These are phyloP conservation scores for Melanotaenia pygmaea DNA, from an alignment of 2,797 vertebrate genomes.

Conservation along the genomic window DNA sequence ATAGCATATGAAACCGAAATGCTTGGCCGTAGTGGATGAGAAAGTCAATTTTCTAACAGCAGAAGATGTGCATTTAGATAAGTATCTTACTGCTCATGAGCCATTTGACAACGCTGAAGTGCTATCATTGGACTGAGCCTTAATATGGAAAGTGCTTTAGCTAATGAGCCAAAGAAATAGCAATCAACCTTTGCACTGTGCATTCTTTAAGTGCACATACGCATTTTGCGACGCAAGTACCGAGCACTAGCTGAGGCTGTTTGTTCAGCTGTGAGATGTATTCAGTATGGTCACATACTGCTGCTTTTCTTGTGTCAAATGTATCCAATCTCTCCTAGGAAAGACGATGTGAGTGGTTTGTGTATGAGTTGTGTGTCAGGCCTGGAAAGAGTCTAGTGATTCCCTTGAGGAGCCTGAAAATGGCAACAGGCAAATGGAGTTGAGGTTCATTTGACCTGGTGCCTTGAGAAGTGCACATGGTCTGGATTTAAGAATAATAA, in stretches of 20 bases:
- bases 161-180: conserved; percentile 70
- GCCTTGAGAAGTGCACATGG: conserved; percentile 66
- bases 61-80: conserved; percentile 50
- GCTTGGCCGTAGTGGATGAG: conserved; percentile 20
- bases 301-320: conserved; percentile 69
- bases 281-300: conserved; percentile 55
- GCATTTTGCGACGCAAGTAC: conserved; percentile 11
- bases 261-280: conserved; percentile 71
- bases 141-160: conserved; percentile 61
- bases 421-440: conserved; percentile 66
- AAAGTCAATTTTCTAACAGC: conserved; percentile 45
- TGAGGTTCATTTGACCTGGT: conserved; percentile 76
- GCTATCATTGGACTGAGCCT: conserved; percentile 21
- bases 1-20: conserved; percentile 33
- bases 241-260: conserved; percentile 46
- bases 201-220: conserved; percentile 11
- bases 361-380: conserved; percentile 12
- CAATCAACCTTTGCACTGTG: conserved; percentile 38
- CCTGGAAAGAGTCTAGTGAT: conserved; percentile 49
- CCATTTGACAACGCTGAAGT: conserved; percentile 42
- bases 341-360: conserved; percentile 38
- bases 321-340: conserved; percentile 42
- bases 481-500: conserved; percentile 73
- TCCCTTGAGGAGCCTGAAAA: conserved; percentile 68
- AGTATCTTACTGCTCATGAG: conserved; percentile 47